A percentile compares a stretch with the other conserved stretches of the same genome.
phyloP scores from a whole-genome alignment of 2,113 vertebrate species.

The Globicephala melas region DNA sequence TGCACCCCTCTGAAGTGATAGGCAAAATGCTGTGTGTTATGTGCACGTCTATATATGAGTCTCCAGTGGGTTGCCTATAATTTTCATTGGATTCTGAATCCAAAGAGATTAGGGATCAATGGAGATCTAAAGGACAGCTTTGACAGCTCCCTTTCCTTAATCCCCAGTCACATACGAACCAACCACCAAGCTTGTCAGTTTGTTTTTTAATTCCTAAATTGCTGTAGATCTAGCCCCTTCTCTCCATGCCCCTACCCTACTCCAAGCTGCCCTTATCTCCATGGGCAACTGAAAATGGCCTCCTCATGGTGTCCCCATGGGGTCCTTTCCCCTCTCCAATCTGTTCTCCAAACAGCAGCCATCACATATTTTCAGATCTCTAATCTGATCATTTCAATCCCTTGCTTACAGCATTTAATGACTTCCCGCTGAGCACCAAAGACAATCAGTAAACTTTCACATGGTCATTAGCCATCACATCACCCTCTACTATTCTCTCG shows the following conservation, averaged over 20 bases:
- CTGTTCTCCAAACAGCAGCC: neutral
- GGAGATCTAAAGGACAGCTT: neutral
- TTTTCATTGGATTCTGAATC: neutral
- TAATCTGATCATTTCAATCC: neutral
- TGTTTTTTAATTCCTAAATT: neutral
- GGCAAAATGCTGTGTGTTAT: neutral
- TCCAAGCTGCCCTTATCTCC: neutral
- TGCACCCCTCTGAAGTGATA: neutral
- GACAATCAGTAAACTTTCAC: neutral
- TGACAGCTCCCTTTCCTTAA: neutral
- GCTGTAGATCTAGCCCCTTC: neutral
- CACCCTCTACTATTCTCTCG: neutral
- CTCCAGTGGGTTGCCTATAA: neutral
- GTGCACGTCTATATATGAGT: accelerated
- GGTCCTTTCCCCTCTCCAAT: neutral
- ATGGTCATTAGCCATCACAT: neutral
- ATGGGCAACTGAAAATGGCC: neutral
- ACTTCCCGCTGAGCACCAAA: neutral
- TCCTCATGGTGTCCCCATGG: neutral
- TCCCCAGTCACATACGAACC: neutral
- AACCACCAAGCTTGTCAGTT: no score
- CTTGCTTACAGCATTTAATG: neutral
- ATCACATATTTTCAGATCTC: neutral
- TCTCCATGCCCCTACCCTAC: neutral
- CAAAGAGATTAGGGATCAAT: neutral